Evolutionary conservation across 2,113 vertebrate species (phyloP).

Genomic region (Strix aluco): DNA sequence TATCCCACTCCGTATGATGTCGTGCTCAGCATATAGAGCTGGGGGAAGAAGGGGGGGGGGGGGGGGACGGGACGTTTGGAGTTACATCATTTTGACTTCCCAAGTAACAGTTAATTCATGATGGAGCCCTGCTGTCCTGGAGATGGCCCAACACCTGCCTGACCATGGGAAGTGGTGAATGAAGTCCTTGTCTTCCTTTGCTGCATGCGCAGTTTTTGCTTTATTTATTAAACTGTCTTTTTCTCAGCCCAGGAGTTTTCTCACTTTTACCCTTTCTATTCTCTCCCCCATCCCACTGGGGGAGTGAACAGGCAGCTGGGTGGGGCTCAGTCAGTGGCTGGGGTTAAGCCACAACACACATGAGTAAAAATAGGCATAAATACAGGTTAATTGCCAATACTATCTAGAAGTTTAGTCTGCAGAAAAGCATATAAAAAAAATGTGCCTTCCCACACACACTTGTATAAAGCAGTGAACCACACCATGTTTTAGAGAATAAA

Average conservation of each 20-base stretch:
- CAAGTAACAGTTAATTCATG: accelerated
- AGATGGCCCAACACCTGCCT: background rate
- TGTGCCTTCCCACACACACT: background rate
- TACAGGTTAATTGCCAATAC: background rate
- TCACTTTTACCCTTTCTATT: background rate
- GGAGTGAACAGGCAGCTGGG: background rate
- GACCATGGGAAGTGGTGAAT: accelerated
- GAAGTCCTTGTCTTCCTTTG: background rate
- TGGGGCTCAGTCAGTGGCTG: background rate
- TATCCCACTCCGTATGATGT: accelerated
- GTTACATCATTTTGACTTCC: background rate
- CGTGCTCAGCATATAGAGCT: background rate
- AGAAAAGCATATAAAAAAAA: background rate
- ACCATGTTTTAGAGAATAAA: background rate
- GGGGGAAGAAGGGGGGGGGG: background rate
- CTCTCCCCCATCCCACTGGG: background rate
- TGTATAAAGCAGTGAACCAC: background rate
- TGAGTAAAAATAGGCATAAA: background rate
- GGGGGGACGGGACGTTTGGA: accelerated
- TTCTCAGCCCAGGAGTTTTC: background rate
- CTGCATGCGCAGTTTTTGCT: background rate
- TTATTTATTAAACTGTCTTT: background rate
- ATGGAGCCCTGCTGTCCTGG: background rate
- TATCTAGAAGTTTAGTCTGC: background rate
- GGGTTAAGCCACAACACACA: background rate